These are phyloP conservation scores for Ariolimax columbianus DNA, from an alignment of 2,888 invertebrate genomes.

Conservation along the genomic window DNA sequence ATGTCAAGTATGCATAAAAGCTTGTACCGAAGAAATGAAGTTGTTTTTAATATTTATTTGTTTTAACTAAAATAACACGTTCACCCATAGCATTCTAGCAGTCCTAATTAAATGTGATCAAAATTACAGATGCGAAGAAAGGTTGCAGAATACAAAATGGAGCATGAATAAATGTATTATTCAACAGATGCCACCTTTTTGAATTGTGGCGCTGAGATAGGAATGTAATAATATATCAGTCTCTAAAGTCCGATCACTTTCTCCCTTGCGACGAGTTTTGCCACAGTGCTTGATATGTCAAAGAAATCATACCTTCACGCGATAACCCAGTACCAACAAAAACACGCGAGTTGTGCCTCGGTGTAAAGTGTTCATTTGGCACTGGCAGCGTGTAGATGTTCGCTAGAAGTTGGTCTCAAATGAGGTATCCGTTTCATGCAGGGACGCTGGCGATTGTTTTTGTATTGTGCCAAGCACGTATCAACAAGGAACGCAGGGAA, in stretches of 20 bases:
- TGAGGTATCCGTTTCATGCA: constrained; percentile 21
- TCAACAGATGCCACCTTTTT: neutral
- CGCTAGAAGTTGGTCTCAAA: constrained; percentile 4
- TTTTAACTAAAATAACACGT: too few species aligned
- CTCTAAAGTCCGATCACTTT: neutral
- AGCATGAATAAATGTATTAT: neutral
- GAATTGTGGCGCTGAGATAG: neutral
- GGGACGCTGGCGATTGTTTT: neutral
- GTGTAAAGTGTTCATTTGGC: neutral
- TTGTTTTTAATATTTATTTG: too few species aligned
- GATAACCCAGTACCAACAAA: neutral
- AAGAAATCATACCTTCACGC: neutral
- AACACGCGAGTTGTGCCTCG: neutral
- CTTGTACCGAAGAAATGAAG: too few species aligned
- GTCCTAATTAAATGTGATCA: too few species aligned
- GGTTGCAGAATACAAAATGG: too few species aligned
- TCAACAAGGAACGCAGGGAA: constrained; percentile 22
- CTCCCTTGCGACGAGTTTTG: neutral
- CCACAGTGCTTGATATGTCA: neutral
- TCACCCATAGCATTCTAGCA: too few species aligned
- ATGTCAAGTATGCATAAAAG: too few species aligned
- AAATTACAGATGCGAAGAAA: too few species aligned
- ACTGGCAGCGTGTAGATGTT: neutral
- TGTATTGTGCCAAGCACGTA: constrained; percentile 34
- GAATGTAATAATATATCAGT: constrained; percentile 5